Base-by-base conservation (phyloP, 2,888 invertebrate genomes). In the Eristalis pertinax region DNA sequence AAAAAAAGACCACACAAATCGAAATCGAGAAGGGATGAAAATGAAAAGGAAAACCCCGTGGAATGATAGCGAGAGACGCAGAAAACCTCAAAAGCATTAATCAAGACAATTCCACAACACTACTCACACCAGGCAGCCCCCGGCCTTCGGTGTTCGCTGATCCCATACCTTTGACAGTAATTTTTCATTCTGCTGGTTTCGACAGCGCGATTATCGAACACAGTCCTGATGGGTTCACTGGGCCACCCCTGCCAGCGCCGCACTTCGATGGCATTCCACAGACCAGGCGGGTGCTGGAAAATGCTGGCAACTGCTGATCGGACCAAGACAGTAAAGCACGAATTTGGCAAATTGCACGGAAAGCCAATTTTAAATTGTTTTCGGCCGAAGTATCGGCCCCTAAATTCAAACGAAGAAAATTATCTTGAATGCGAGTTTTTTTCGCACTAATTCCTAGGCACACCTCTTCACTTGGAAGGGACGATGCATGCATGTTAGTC, bases 101-200 rank as follows among this genome's bases (percentile, higher is more conserved):
- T 86, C 86, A 86, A 86, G 86, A 86, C 86, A 82, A 82, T 78
- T 82, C 78, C 78, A 67, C 67, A 62, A 26, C 50, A 58, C 24
- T 24, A 26, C 26, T 62, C 75, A 41, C 67, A 32, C 67, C 60
- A 26, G 4, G 24, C 19, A 1, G 13, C 32, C 15, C n/a, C 26
- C 8, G 29, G 7, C 56, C 26, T 65, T 60, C 58, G 22, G 70
- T 62, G 24, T 60, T 11, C 15, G 60, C 60, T 26, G 32, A 76
- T 41, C 73, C 38, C 72, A 50, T 77, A 85, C 85, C 81, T 77
- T 85, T 79, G 82, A 83, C 63, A 72, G 86, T 86, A 78, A 86
- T 86, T 86, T 86, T 86, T 86, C 86, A 86, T 86, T 79, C 86
- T 82, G 72, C 86, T 86, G 86, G 82, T 86, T 86, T 86, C 86